These are phyloP conservation scores for Ceratina calcarata DNA, from an alignment of 1,140 invertebrate species.

Conservation along the genomic window DNA sequence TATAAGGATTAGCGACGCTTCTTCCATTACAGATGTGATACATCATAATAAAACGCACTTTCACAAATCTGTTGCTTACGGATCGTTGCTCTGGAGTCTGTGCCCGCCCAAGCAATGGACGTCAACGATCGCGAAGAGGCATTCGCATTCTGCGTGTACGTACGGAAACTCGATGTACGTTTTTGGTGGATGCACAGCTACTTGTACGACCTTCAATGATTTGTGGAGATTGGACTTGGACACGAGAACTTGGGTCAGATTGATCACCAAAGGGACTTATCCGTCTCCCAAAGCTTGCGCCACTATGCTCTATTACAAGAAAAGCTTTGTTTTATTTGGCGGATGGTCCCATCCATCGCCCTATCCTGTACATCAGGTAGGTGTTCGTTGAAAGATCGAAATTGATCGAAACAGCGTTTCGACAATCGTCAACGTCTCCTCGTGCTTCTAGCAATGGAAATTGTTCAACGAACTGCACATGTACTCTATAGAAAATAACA, in stretches of 20 bases:
- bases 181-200: constrained; percentile 97
- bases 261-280: constrained; percentile 91
- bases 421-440: constrained; percentile 10
- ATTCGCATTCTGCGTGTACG: constrained; percentile 94
- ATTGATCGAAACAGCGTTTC: neutral
- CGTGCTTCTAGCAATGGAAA: constrained; percentile 83
- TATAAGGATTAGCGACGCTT: neutral
- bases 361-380: constrained; percentile 92
- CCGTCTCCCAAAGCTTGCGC: constrained; percentile 98
- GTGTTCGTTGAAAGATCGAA: constrained; percentile 9
- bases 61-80: constrained; percentile 84
- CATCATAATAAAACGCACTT: constrained; percentile 85
- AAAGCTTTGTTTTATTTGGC: constrained; percentile 94
- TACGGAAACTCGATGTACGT: constrained; percentile 94
- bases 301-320: constrained; percentile 92
- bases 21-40: constrained; percentile 84
- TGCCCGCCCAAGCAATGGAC: constrained; percentile 79
- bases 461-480: constrained; percentile 96
- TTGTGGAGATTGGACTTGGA: constrained; percentile 96
- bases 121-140: constrained; percentile 91
- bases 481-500: constrained; percentile 91
- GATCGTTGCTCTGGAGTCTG: constrained; percentile 86
- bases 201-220: constrained; percentile 98
- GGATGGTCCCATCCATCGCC: constrained; percentile 97
- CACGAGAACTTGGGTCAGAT: constrained; percentile 90